These are phyloP conservation scores for Crotophaga sulcirostris DNA, from an alignment of 2,113 vertebrate genomes.

Conservation along the genomic window DNA sequence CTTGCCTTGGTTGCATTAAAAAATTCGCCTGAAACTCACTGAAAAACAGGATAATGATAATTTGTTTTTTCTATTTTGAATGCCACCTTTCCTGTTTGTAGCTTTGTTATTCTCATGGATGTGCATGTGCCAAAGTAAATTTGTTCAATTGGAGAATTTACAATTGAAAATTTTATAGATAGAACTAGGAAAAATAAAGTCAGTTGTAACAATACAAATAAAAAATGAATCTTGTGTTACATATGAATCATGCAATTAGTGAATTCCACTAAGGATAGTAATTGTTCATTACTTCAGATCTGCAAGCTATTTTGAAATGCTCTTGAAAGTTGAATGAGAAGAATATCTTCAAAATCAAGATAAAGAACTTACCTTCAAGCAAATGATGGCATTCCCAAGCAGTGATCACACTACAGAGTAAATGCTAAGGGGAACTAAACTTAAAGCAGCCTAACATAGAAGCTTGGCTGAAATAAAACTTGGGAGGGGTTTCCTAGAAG, in stretches of 20 bases:
- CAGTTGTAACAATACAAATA: background rate
- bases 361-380: constrained; percentile 51
- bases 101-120: background rate
- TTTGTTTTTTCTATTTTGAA: background rate
- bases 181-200: background rate
- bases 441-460: background rate
- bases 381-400: constrained; percentile 9
- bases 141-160: background rate
- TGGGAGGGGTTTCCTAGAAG: background rate
- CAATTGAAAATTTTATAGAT: background rate
- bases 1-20: background rate
- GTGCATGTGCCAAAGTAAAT: background rate
- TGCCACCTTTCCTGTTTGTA: background rate
- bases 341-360: constrained; percentile 43
- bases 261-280: constrained; percentile 25
- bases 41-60: background rate
- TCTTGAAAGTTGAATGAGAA: constrained; percentile 2
- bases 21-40: background rate
- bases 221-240: background rate
- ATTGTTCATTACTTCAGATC: constrained; percentile 47
- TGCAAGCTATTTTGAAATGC: constrained; percentile 44
- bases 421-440: background rate
- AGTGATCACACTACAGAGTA: background rate
- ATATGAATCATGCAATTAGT: constrained; percentile 47
- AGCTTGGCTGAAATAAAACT: background rate